Percentiles rank a stretch among this genome's conserved stretches.
These are phyloP conservation scores for Noctua janthina DNA, from an alignment of 2,888 invertebrate genomes.

Conservation along the genomic window DNA sequence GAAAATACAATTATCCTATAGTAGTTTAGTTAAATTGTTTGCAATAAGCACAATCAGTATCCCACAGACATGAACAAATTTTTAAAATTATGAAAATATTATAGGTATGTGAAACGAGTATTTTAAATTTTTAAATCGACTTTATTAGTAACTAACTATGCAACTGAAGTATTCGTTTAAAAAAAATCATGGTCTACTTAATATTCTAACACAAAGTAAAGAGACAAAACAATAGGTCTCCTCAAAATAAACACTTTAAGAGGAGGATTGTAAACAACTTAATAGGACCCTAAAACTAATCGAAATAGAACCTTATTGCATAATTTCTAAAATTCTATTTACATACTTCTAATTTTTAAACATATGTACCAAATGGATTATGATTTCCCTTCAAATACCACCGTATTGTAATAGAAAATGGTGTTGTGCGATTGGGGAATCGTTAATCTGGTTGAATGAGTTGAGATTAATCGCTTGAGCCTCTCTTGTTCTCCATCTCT, in stretches of 20 bases:
- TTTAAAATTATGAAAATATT: no score
- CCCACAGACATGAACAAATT: no score
- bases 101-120: no score
- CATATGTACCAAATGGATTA: background rate
- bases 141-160: no score
- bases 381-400: background rate
- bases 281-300: background rate
- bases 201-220: background rate
- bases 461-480: slow-evolving; percentile 3
- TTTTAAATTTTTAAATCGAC: no score
- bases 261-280: background rate
- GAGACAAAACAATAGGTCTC: background rate
- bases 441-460: background rate
- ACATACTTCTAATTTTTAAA: background rate
- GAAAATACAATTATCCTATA: no score
- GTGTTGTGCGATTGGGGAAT: background rate
- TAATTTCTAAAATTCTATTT: background rate
- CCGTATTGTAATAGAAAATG: background rate
- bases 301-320: background rate
- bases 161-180: no score
- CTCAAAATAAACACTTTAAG: no score
- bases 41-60: no score
- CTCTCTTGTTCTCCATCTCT: slow-evolving; percentile 2
- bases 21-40: no score
- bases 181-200: no score